Percentiles rank a stretch among this genome's conserved stretches.
Evolutionary conservation across 2,888 invertebrate species (phyloP).

Genomic region (Agrochola lychnidis): DNA sequence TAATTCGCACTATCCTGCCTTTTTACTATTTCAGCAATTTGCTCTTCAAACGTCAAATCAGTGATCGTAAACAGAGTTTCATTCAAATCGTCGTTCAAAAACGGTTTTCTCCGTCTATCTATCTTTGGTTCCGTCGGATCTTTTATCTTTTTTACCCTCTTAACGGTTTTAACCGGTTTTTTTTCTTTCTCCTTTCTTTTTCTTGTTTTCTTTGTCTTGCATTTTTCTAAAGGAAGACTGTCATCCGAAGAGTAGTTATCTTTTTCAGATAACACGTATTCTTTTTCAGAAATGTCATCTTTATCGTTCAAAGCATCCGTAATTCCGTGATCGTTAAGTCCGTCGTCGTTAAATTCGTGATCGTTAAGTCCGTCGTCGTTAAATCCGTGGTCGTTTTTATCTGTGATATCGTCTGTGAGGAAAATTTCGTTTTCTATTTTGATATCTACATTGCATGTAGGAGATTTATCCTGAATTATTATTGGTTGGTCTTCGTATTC

Average conservation of each 20-base stretch:
- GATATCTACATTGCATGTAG: constrained; percentile 53
- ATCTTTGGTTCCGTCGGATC: constrained; percentile 75
- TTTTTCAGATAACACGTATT: constrained; percentile 38
- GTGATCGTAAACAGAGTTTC: constrained; percentile 83
- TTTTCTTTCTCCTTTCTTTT: constrained; percentile 38
- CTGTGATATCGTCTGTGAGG: constrained; percentile 49
- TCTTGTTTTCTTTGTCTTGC: constrained; percentile 67
- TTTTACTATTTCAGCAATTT: constrained; percentile 83
- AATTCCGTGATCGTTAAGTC: constrained; percentile 6
- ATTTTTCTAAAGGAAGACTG: constrained; percentile 74
- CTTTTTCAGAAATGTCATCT: constrained; percentile 19
- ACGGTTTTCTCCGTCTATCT: constrained; percentile 82
- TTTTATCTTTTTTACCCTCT: constrained; percentile 61
- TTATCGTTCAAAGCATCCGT: constrained; percentile 27
- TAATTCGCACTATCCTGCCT: constrained; percentile 82
- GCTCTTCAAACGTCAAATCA: constrained; percentile 81
- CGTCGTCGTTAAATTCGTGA: background rate
- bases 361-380: constrained; percentile 12
- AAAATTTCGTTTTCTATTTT: constrained; percentile 69
- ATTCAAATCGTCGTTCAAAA: constrained; percentile 82
- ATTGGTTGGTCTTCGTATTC: constrained; percentile 38
- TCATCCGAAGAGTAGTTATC: constrained; percentile 77
- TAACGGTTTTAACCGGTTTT: constrained; percentile 17
- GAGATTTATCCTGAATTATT: constrained; percentile 25
- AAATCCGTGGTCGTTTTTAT: constrained; percentile 42